Percentiles rank a stretch among this genome's conserved stretches.
Evolutionary conservation across 1,140 invertebrate genomes (phyloP).

Genomic region (Pogonus chalceus): DNA sequence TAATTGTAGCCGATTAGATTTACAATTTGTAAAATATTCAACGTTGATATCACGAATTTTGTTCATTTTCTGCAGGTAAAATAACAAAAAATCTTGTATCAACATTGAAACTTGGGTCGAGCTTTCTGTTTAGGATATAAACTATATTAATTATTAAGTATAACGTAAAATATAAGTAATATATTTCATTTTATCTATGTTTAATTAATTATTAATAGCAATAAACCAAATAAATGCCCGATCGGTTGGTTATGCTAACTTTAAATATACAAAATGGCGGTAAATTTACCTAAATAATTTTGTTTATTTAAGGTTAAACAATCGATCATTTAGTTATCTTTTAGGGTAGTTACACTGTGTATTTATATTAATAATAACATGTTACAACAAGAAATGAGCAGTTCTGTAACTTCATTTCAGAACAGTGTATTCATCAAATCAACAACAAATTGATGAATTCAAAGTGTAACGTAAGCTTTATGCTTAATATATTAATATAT

Average conservation of each 20-base stretch:
- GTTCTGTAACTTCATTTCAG: too few relatives aligned
- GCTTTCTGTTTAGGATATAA: conserved; percentile 18
- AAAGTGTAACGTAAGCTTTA: too few relatives aligned
- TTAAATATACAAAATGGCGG: too few relatives aligned
- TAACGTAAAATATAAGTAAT: conserved; percentile 15
- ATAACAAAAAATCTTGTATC: neutral
- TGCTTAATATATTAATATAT: neutral
- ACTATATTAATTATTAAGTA: conserved; percentile 11
- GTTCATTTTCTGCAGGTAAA: neutral
- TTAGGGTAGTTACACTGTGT: conserved; percentile 3
- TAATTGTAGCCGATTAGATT: conserved; percentile 7
- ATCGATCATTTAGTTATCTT: neutral
- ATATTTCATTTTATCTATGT: conserved; percentile 24
- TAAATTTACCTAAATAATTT: too few relatives aligned
- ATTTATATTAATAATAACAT: neutral
- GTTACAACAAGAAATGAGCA: neutral
- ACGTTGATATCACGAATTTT: conserved; percentile 1
- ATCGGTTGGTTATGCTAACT: too few relatives aligned
- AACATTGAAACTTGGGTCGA: conserved; percentile 15
- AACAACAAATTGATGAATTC: neutral
- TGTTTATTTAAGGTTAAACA: too few relatives aligned
- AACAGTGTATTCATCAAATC: neutral
- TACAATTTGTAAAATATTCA: conserved; percentile 1
- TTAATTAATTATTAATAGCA: conserved; percentile 22
- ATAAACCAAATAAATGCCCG: conserved; percentile 24